Percentiles rank a stretch among this genome's conserved stretches.
Evolutionary conservation across 2,888 invertebrate genomes (phyloP).

Genomic region (Eledona agricola): DNA sequence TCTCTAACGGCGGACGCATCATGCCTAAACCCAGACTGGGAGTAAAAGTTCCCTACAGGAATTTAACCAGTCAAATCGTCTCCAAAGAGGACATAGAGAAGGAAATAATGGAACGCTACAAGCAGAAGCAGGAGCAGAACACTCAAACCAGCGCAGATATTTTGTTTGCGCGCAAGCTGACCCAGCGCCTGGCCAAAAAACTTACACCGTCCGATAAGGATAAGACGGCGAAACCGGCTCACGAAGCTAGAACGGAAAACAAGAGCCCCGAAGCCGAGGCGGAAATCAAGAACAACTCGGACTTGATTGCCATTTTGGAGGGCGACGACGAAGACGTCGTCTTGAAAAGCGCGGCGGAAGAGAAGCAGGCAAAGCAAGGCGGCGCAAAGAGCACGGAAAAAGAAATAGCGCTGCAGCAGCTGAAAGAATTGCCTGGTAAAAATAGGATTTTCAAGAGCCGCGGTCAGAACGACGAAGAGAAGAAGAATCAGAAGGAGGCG

Average conservation of each 20-base stretch:
- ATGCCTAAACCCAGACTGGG: conserved; percentile 62
- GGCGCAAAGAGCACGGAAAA: conserved; percentile 20
- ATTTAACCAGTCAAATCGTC: conserved; percentile 67
- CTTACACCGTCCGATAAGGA: conserved; percentile 44
- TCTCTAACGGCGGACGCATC: conserved; percentile 56
- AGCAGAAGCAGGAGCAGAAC: conserved; percentile 62
- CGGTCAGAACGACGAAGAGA: conserved; percentile 5
- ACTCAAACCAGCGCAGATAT: conserved; percentile 61
- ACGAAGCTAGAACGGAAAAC: conserved; percentile 14
- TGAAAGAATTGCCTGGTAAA: conserved; percentile 62
- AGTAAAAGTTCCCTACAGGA: conserved; percentile 60
- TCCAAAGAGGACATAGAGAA: conserved; percentile 66
- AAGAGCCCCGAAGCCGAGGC: conserved; percentile 30
- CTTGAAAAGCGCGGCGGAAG: conserved; percentile 32
- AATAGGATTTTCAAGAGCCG: conserved; percentile 22
- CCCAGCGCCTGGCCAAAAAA: conserved; percentile 59
- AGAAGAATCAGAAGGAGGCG: conserved; percentile 5
- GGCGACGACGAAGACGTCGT: conserved; percentile 63
- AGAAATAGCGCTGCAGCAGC: conserved; percentile 67
- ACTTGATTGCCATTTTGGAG: conserved; percentile 67
- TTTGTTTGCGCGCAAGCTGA: conserved; percentile 66
- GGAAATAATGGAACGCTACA: conserved; percentile 65
- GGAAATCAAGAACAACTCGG: conserved; percentile 62
- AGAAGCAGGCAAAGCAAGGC: conserved; percentile 10
- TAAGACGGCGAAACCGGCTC: not conserved